Evolutionary conservation across 2,888 invertebrate species (phyloP).

Genomic region (Antitype chi): DNA sequence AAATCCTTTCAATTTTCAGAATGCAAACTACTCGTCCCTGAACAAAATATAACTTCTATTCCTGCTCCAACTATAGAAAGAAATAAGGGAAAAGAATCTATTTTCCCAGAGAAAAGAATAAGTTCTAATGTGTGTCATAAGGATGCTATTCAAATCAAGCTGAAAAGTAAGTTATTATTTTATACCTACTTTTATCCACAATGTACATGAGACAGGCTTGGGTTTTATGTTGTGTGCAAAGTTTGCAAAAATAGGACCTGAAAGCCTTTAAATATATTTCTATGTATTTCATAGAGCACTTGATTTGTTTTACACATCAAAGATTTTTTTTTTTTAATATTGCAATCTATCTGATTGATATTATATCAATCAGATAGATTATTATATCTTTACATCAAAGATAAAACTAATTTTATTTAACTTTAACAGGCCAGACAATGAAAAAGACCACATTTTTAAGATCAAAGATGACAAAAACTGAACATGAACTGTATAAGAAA

Average conservation of each 20-base stretch:
- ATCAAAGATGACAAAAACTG: too few relatives aligned
- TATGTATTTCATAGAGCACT: slow-evolving; percentile 4
- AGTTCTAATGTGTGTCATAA: slow-evolving; percentile 3
- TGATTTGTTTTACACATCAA: not conserved
- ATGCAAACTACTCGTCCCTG: not conserved
- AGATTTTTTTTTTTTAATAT: too few relatives aligned
- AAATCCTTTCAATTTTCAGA: slow-evolving; percentile 5
- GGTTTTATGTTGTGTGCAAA: too few relatives aligned
- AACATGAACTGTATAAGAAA: not conserved
- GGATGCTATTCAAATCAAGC: not conserved
- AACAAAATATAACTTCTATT: not conserved
- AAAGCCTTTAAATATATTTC: not conserved
- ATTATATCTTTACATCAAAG: too few relatives aligned
- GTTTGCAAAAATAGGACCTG: not conserved
- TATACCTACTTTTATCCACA: not conserved
- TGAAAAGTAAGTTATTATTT: slow-evolving; percentile 7
- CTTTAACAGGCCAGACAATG: not conserved
- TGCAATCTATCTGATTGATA: too few relatives aligned
- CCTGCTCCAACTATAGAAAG: slow-evolving; percentile 4
- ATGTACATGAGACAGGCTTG: too few relatives aligned
- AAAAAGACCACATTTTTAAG: not conserved
- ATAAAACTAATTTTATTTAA: not conserved
- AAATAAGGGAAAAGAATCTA: not conserved
- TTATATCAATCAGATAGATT: too few relatives aligned
- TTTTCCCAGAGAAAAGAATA: not conserved